Evolutionary conservation across 2,113 vertebrate genomes (phyloP).

Genomic region (Phrynosoma blainvillii): DNA sequence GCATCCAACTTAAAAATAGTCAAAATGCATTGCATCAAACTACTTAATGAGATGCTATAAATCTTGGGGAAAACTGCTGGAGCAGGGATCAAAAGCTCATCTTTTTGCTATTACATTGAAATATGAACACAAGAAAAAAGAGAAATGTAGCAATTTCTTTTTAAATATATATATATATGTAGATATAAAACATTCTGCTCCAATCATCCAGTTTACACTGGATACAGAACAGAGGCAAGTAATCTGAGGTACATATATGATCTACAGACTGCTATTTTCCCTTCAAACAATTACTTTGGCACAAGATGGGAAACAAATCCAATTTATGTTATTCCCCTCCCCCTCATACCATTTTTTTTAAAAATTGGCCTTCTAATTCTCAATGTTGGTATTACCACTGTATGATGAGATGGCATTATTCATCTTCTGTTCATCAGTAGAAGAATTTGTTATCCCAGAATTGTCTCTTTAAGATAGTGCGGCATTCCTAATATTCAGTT

Average conservation of each 20-base stretch:
- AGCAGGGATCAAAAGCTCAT: conserved; percentile 2
- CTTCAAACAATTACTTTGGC: background rate
- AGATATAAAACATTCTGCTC: conserved; percentile 21
- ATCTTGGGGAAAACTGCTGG: background rate
- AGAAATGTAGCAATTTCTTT: background rate
- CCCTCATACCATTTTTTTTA: background rate
- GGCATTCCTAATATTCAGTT: too few relatives aligned
- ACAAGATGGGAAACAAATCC: background rate
- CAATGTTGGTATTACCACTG: background rate
- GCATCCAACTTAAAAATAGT: background rate
- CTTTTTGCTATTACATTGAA: conserved; percentile 22
- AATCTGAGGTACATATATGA: background rate
- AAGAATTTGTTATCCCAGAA: background rate
- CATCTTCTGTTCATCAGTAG: background rate
- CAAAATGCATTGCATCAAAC: background rate
- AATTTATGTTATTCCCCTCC: background rate
- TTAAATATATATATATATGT: too few relatives aligned
- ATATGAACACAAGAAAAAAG: background rate
- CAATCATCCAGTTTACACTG: background rate
- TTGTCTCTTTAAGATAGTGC: background rate
- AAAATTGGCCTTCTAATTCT: background rate
- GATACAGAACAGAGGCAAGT: background rate
- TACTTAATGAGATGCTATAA: conserved; percentile 16
- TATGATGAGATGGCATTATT: background rate
- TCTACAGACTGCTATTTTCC: background rate